A percentile compares a stretch with the other conserved stretches of the same genome.
These are phyloP conservation scores for Neodiprion virginianus DNA, from an alignment of 1,140 invertebrate genomes.

Conservation along the genomic window DNA sequence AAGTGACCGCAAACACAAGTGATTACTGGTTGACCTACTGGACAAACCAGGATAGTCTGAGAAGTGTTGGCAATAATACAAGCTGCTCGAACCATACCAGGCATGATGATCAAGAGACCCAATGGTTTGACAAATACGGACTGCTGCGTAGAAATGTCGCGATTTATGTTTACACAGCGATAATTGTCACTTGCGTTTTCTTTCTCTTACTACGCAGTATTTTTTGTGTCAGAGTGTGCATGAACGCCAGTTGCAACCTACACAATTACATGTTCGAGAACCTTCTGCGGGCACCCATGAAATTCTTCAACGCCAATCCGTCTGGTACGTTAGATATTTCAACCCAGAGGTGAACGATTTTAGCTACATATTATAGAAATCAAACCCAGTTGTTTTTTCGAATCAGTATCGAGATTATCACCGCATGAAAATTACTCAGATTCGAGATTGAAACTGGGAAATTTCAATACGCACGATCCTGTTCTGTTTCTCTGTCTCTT, in stretches of 20 bases:
- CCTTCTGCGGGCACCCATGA: constrained; percentile 78
- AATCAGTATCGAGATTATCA: too few species aligned
- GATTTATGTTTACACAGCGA: constrained; percentile 55
- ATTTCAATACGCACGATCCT: too few species aligned
- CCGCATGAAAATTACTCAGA: too few species aligned
- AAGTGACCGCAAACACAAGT: constrained; percentile 71
- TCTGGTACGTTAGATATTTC: constrained; percentile 63
- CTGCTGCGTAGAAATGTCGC: constrained; percentile 35
- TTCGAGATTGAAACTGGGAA: too few species aligned
- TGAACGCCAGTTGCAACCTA: constrained; percentile 79
- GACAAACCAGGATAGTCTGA: constrained; percentile 57
- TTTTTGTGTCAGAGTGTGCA: constrained; percentile 80
- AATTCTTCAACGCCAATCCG: constrained; percentile 86
- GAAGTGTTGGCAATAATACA: constrained; percentile 43
- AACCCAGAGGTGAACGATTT: too few species aligned
- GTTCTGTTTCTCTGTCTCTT: too few species aligned
- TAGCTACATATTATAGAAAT: too few species aligned
- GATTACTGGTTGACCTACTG: constrained; percentile 86
- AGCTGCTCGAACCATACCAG: too few species aligned
- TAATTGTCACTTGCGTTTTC: constrained; percentile 51
- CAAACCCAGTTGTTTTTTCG: too few species aligned
- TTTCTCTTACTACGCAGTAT: constrained; percentile 68
- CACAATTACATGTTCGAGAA: constrained; percentile 86
- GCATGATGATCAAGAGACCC: neutral
- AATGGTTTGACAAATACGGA: constrained; percentile 38